Percentiles rank a stretch among this genome's conserved stretches.
phyloP scores from a whole-genome alignment of 2,888 invertebrate species.

The Cryptocephalus primarius region DNA sequence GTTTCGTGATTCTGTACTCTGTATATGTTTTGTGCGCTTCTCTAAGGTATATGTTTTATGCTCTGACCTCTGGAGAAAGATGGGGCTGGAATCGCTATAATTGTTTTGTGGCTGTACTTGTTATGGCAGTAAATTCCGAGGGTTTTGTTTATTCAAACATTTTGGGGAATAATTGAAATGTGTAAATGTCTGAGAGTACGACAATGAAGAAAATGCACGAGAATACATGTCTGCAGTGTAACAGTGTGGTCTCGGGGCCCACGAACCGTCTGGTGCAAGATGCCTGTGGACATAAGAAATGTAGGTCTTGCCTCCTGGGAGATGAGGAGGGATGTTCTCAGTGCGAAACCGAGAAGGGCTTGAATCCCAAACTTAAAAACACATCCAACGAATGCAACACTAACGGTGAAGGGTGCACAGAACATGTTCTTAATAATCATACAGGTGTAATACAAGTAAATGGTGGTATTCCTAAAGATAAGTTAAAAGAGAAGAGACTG shows the following conservation, averaged over 20 bases:
- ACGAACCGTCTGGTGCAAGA: constrained; percentile 58
- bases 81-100: too few species aligned
- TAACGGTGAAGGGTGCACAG: constrained; percentile 14
- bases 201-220: constrained; percentile 9
- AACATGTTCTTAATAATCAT: constrained; percentile 17
- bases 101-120: too few species aligned
- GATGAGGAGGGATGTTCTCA: constrained; percentile 55
- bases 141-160: too few species aligned
- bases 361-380: background rate
- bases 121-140: too few species aligned
- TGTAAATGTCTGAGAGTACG: too few species aligned
- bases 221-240: constrained; percentile 41
- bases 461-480: constrained; percentile 13
- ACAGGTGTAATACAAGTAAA: constrained; percentile 29
- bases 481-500: too few species aligned
- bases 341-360: constrained; percentile 29
- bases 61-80: too few species aligned
- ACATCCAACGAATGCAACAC: constrained; percentile 4
- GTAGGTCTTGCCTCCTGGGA: constrained; percentile 56
- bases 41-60: too few species aligned
- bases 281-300: constrained; percentile 65
- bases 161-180: too few species aligned
- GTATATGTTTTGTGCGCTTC: too few species aligned
- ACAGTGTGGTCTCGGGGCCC: constrained; percentile 43
- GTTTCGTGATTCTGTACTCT: too few species aligned